Conservation (phyloP, 1,140 invertebrate genomes). For the Patella vulgata region DNA sequence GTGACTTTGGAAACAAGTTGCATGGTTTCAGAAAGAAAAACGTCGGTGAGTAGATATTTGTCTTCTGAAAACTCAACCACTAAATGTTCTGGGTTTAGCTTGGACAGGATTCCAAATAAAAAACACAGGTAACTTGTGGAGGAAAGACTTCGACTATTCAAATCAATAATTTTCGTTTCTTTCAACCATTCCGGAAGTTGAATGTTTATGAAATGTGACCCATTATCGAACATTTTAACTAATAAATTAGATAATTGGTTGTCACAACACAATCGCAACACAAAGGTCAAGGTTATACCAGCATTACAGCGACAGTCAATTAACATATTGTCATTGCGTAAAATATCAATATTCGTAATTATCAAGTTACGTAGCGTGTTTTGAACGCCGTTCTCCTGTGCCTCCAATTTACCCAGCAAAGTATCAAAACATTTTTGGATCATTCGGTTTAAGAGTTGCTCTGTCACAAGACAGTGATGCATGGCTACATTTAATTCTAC, state of each 20-base stretch:
- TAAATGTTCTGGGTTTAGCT: conserved; percentile 33
- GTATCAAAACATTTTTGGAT: conserved; percentile 42
- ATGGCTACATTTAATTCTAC: conserved; percentile 50
- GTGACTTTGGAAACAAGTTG: not conserved
- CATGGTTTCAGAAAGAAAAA: not conserved
- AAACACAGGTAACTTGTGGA: conserved; percentile 32
- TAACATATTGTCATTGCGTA: conserved; percentile 41
- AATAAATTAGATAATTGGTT: not conserved
- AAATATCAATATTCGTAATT: conserved; percentile 10
- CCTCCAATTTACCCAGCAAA: not conserved
- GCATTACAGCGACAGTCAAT: conserved; percentile 51
- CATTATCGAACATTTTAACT: not conserved
- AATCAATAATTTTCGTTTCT: not conserved
- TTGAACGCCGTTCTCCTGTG: not conserved
- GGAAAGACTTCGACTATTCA: conserved; percentile 3
- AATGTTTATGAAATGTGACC: not conserved
- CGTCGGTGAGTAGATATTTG: conserved; percentile 26
- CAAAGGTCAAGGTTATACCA: conserved; percentile 36
- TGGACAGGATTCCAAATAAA: conserved; percentile 40
- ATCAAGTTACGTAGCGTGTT: not conserved
- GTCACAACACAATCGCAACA: not conserved
- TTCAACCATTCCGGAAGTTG: conserved; percentile 12
- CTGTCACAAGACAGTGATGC: conserved; percentile 51
- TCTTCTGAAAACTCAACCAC: conserved; percentile 11
- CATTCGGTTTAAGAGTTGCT: conserved; percentile 48